Evolutionary conservation across 1,140 invertebrate genomes (phyloP), one percentile per base, ranked within the genome.

Genomic region (Drosophila asahinai): DNA sequence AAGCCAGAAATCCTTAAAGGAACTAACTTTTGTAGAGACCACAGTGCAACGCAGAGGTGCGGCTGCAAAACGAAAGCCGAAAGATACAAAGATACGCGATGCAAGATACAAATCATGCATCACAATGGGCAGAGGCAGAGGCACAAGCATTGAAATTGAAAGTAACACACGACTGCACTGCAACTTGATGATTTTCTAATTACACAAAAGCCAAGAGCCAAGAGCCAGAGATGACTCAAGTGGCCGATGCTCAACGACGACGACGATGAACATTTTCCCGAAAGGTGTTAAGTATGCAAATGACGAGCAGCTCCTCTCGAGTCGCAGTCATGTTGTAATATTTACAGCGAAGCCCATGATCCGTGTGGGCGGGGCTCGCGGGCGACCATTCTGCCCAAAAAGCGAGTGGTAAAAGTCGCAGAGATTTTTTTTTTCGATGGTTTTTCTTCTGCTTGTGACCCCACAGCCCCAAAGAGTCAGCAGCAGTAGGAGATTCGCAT

Each of bases 221-320:
- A 30, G 36, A 33, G 36, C 36, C 14, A 57, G 43, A 59, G 67
- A 72, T 60, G 70, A 49, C 70, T 74, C 68, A 74, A 74, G 71
- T 74, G 71, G n/a, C 68, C 22, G 38, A 59, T 45, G 63, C 48
- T 36, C 66, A 25, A 64, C 65, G 15, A 36, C 40, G 38, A 38
- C n/a, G 11, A 11, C 33, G 19, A 55, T 36, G 33, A 40, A 19
- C 43, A 70, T 58, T 73, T 73, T 71, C 45, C 67, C 55, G 55
- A 74, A 74, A 74, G 71, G 71, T 74, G 71, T 74, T 74, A 74
- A 74, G 71, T 74, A 74, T 74, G 71, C 71, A 74, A 74, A 74
- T 74, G 71, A 74, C 71, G 68, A 74, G 71, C 54, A 73, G 71
- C 68, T 68, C 45, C 57, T 67, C 59, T 67, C 59, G 38, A 70